phyloP scores from a whole-genome alignment of 2,113 vertebrate species.

The Elachura formosa region DNA sequence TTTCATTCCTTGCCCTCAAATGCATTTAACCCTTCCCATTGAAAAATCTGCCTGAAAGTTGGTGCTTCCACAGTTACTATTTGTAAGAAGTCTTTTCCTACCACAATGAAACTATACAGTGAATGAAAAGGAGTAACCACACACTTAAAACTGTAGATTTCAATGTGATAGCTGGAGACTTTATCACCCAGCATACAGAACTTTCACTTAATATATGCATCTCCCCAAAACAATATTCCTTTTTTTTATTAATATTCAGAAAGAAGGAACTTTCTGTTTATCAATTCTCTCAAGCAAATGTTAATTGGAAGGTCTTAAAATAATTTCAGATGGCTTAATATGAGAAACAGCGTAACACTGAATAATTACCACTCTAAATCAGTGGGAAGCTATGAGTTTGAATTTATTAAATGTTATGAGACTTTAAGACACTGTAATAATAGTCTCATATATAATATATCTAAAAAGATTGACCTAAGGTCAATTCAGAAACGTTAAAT shows the following conservation, averaged over 20 bases:
- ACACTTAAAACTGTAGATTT: neutral
- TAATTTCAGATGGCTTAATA: neutral
- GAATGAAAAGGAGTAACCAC: neutral
- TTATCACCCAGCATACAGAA: accelerated
- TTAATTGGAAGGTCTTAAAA: neutral
- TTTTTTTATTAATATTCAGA: neutral
- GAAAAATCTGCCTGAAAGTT: neutral
- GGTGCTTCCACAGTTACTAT: neutral
- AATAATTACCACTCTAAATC: conserved; percentile 5
- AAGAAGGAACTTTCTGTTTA: neutral
- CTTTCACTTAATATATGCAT: neutral
- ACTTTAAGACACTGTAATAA: neutral
- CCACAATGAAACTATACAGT: neutral
- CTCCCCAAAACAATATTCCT: neutral
- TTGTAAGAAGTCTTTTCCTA: neutral
- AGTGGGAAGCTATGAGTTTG: neutral
- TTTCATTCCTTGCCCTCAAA: neutral
- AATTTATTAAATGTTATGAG: conserved; percentile 22
- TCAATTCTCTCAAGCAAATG: neutral
- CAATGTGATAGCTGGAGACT: neutral
- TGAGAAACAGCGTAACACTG: neutral
- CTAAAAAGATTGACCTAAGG: neutral
- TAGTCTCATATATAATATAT: neutral
- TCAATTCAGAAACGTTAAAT: neutral
- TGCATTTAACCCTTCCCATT: neutral